A percentile compares a stretch with the other conserved stretches of the same genome.
phyloP scores from a whole-genome alignment of 2,113 vertebrate species.

The Uria lomvia region DNA sequence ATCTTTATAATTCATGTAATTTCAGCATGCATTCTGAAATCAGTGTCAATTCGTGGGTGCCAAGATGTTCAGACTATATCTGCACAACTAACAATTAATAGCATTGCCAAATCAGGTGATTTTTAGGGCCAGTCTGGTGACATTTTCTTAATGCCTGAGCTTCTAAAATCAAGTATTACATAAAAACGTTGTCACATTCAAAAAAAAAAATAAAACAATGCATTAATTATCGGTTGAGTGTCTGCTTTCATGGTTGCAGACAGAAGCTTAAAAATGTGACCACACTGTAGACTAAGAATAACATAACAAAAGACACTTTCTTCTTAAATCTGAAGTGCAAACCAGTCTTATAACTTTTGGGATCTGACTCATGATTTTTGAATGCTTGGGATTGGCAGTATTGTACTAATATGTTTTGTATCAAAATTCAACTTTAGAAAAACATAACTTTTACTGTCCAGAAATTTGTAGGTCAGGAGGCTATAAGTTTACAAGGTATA shows the following conservation, averaged over 20 bases:
- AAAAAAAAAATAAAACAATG: slow-evolving; percentile 12
- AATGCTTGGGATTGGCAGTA: neutral
- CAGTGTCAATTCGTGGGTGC: neutral
- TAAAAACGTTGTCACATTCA: neutral
- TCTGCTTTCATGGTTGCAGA: neutral
- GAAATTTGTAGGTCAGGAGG: neutral
- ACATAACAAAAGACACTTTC: slow-evolving; percentile 6
- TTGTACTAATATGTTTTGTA: slow-evolving; percentile 3
- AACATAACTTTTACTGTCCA: neutral
- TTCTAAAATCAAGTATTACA: neutral
- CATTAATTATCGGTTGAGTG: neutral
- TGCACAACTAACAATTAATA: neutral
- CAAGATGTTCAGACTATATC: neutral
- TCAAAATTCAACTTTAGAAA: slow-evolving; percentile 1
- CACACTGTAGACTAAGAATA: neutral
- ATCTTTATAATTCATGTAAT: neutral
- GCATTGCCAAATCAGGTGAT: neutral
- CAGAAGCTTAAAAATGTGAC: slow-evolving; percentile 7
- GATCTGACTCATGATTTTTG: slow-evolving; percentile 1
- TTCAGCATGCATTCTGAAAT: neutral
- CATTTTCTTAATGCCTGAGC: neutral
- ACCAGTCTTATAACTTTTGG: neutral
- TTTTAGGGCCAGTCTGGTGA: neutral
- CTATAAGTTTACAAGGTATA: neutral
- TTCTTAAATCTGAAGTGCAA: neutral